These are phyloP conservation scores for Gari tellinella DNA, from an alignment of 2,888 invertebrate genomes.

Conservation along the genomic window DNA sequence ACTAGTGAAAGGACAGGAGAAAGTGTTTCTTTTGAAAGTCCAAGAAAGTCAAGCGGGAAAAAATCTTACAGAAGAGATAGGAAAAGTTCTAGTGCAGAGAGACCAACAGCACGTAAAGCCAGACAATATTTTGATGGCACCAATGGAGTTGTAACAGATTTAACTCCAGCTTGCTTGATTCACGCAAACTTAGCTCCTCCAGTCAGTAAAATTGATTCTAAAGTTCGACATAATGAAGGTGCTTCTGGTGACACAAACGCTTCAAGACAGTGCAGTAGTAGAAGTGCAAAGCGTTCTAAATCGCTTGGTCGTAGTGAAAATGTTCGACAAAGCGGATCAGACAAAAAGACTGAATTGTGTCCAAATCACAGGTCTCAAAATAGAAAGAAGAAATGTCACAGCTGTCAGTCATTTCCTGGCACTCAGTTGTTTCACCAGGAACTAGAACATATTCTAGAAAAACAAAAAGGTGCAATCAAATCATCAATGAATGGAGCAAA, in stretches of 20 bases:
- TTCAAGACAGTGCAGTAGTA: not conserved
- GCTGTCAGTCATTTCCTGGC: too few relatives aligned
- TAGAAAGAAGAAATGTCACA: too few relatives aligned
- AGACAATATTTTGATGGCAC: conserved; percentile 13
- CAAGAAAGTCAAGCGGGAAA: conserved; percentile 18
- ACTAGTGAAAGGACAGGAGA: conserved; percentile 9
- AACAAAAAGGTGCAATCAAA: too few relatives aligned
- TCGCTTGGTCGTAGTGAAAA: conserved; percentile 42
- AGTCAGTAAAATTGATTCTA: not conserved
- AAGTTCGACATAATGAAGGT: conserved; percentile 11
- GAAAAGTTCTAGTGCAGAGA: too few relatives aligned
- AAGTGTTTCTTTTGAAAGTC: conserved; percentile 1
- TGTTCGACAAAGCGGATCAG: not conserved
- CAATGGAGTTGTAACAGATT: conserved; percentile 30
- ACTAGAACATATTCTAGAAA: too few relatives aligned
- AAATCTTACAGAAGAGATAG: conserved; percentile 9
- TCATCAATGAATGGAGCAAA: too few relatives aligned
- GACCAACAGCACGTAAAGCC: not conserved
- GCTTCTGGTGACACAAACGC: not conserved
- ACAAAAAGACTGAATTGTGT: too few relatives aligned
- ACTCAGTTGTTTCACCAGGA: too few relatives aligned
- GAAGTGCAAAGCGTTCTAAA: conserved; percentile 37
- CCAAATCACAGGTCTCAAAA: too few relatives aligned
- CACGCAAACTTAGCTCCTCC: conserved; percentile 17
- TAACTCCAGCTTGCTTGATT: conserved; percentile 34